Conservation (phyloP, 2,888 invertebrate species). For the Carpatolechia fugitivella region DNA sequence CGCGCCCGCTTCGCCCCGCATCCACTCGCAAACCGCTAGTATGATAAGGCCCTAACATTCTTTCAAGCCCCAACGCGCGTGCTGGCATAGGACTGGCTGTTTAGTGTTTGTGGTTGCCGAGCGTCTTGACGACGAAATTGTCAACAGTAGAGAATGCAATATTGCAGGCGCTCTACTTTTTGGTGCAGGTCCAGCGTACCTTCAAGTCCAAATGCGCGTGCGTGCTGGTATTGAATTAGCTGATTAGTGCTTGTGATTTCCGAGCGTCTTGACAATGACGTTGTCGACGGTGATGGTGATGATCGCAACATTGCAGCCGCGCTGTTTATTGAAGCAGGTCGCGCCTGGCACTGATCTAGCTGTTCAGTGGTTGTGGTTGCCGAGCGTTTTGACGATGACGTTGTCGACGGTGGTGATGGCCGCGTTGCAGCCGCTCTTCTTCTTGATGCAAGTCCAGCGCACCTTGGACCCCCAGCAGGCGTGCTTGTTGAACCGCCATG, state of each 20-base stretch:
- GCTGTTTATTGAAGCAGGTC: slow-evolving; percentile 72
- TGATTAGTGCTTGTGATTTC: slow-evolving; percentile 64
- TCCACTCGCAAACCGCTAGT: no score
- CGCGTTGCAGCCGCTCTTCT: slow-evolving; percentile 67
- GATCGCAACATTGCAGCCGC: slow-evolving; percentile 64
- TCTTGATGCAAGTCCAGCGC: slow-evolving; percentile 72
- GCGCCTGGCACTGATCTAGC: slow-evolving; percentile 45
- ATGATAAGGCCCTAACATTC: no score
- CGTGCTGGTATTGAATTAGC: neutral
- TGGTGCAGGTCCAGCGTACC: slow-evolving; percentile 73
- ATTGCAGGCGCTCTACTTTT: slow-evolving; percentile 67
- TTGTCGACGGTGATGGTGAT: slow-evolving; percentile 70
- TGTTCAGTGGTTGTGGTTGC: slow-evolving; percentile 64
- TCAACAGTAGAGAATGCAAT: slow-evolving; percentile 68
- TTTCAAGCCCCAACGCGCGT: no score
- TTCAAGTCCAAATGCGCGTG: no score
- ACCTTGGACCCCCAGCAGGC: slow-evolving; percentile 69
- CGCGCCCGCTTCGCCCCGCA: no score
- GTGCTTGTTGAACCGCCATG: slow-evolving; percentile 71
- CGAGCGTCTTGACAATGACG: slow-evolving; percentile 67
- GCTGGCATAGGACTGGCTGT: no score
- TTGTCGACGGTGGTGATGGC: slow-evolving; percentile 68
- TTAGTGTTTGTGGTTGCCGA: slow-evolving; percentile 68
- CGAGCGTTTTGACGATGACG: slow-evolving; percentile 67
- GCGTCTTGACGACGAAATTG: slow-evolving; percentile 67